Base-by-base conservation (phyloP, 1,140 invertebrate genomes). In the Apis florea region DNA sequence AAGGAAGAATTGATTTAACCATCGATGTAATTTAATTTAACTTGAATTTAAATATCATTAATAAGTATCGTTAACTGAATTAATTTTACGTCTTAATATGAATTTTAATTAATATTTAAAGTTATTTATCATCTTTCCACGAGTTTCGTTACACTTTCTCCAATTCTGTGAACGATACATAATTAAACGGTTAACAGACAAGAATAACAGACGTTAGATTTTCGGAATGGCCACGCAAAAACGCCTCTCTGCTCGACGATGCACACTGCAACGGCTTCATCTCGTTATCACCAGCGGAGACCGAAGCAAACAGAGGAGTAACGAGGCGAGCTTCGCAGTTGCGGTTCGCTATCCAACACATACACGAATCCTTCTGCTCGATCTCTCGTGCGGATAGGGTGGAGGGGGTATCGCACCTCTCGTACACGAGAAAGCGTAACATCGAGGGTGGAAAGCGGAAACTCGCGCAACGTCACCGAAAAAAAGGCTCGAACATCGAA, bases 261-360 rank as follows among this genome's bases (percentile, higher is more conserved):
- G 49, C 69, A 26, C 49, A 49, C 2, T 40, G 49, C 51, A 66
- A 47, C 24, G 76, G 58, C 77, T 81, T 82, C 49, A 79, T 81
- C 83, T 87, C 71, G 83, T 87, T 84, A 82, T 84, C 67, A 77
- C 64, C 58, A 56, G 24, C 49, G 63, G 70, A 47, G 53, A 56
- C 31, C 70, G 75, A 63, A 6, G 61, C 71, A 81, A 83, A 83
- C 75, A 78, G 51, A 66, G 59, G 74, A 49, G 82, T 84, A 87
- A 87, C 85, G 83, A 85, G 80, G 61, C 73, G 49, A 82, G 64
- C 15, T 54, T 49, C n/a, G 26, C 17, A 31, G 49, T 64, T 68
- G 66, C 26, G 80, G 80, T 77, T 82, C 31, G 49, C 31, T 82
- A 61, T 77, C 15, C 21, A 13, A 5, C 56, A 49, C 47, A 47